Percentiles rank a stretch among this genome's conserved stretches.
These are phyloP conservation scores for Clamator glandarius DNA, from an alignment of 2,797 vertebrate genomes.

Conservation along the genomic window DNA sequence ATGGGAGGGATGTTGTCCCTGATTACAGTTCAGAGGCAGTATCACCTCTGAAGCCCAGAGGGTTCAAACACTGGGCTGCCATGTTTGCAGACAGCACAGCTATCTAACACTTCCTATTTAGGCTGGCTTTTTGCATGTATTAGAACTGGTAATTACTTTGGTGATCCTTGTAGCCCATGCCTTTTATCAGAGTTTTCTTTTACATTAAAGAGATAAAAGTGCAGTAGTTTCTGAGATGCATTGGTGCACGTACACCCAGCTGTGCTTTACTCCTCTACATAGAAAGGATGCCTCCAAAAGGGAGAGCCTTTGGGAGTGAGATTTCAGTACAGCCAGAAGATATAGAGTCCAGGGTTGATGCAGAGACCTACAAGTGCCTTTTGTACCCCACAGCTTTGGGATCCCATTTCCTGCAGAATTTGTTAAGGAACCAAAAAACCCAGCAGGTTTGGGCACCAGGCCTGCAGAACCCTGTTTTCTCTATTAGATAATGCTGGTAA, in stretches of 20 bases:
- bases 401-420: neutral
- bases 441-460: neutral
- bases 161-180: neutral
- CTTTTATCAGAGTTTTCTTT: neutral
- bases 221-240: neutral
- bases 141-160: conserved; percentile 8
- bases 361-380: neutral
- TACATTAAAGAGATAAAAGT: neutral
- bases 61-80: neutral
- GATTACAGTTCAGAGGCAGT: neutral
- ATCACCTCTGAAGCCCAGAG: neutral
- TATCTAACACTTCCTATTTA: neutral
- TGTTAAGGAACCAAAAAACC: neutral
- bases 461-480: conserved; percentile 13
- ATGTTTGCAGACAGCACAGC: neutral
- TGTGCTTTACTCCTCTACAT: neutral
- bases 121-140: neutral
- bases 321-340: neutral
- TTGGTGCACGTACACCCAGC: neutral
- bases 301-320: neutral
- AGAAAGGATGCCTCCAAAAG: neutral
- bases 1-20: neutral
- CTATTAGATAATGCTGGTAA: neutral
- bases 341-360: neutral
- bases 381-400: neutral